Base-by-base conservation (phyloP, 2,113 vertebrate species). In the Centropus bengalensis region DNA sequence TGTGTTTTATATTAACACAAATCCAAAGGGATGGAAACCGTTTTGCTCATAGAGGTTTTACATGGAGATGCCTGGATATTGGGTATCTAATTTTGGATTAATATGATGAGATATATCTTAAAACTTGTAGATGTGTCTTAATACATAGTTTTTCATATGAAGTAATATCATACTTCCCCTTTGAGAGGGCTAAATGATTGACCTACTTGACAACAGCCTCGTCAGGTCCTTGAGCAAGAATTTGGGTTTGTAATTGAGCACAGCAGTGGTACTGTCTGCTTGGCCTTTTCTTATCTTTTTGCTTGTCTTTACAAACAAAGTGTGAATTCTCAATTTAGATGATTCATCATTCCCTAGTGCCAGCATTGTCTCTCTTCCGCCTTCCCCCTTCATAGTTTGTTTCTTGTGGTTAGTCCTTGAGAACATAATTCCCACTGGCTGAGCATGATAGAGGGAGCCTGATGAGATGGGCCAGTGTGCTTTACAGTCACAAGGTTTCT, bases 381-480 rank as follows among this genome's bases (percentile, higher is more conserved):
- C 42, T 75, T 86, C 42, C 28, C 6, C 49, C 26, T 70, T 76
- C 27, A 6, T 6, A 68, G 26, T 67, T 32, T 36, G 36, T 76
- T 91, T 88, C 44, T 24, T 40, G 23, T 68, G 56, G 52, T 51
- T 68, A 74, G 62, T 23, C 68, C 27, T 62, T 27, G 42, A 14
- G 27, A 64, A 1, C 8, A 0, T 27, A 15, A 45, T 71, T 93
- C 33, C 47, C 3, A 1, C 22, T 56, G 82, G 45, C 24, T n/a
- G 10, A 78, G 63, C 21, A 1, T 12, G 59, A 9, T 47, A 49
- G 49, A 64, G 47, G 23, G 45, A 62, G 9, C 0, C 0, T 52
- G 47, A 51, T 5, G 8, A 2, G 8, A 20, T 27, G 16, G 64
- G 14, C 55, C 45, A 3, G 5, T 16, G 32, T 78, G 45, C 71